A percentile compares a stretch with the other conserved stretches of the same genome.
Conservation (phyloP, 2,113 vertebrate genomes). For the Calyptommatus sinebrachiatus region DNA sequence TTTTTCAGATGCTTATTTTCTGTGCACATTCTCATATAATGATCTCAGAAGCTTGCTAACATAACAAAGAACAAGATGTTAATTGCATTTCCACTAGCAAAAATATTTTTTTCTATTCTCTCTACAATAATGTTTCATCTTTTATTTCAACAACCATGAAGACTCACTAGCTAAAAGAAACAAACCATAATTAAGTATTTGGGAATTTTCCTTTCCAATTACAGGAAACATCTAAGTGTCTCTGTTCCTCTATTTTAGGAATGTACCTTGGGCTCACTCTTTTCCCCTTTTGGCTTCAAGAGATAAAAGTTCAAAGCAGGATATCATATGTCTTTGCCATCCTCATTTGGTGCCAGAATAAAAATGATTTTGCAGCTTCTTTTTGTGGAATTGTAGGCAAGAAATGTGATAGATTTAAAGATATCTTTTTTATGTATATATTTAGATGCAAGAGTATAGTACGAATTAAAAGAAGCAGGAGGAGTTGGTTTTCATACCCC, state of each 20-base stretch:
- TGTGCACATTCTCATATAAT: background rate
- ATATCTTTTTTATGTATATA: background rate
- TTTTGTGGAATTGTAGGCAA: background rate
- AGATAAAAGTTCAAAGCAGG: background rate
- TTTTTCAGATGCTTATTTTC: too few relatives aligned
- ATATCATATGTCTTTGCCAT: background rate
- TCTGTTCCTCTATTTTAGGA: background rate
- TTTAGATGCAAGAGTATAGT: too few relatives aligned
- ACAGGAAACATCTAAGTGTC: conserved; percentile 12
- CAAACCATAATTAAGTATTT: conserved; percentile 28
- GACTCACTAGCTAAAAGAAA: conserved; percentile 21
- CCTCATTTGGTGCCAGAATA: background rate
- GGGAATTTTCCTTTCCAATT: conserved; percentile 24
- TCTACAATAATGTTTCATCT: conserved; percentile 1
- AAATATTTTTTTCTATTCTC: conserved; percentile 35
- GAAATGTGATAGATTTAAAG: background rate
- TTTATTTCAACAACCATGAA: conserved; percentile 24
- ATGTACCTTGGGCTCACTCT: background rate
- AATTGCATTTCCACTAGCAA: conserved; percentile 33
- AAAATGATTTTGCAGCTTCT: background rate
- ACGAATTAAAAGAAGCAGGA: too few relatives aligned
- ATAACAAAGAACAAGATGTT: conserved; percentile 29
- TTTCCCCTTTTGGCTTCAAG: background rate
- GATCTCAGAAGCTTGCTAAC: background rate
- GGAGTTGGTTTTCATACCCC: too few relatives aligned